A percentile compares a stretch with the other conserved stretches of the same genome.
These are phyloP conservation scores for Teleiodes luculella DNA, from an alignment of 2,888 invertebrate species.

Conservation along the genomic window DNA sequence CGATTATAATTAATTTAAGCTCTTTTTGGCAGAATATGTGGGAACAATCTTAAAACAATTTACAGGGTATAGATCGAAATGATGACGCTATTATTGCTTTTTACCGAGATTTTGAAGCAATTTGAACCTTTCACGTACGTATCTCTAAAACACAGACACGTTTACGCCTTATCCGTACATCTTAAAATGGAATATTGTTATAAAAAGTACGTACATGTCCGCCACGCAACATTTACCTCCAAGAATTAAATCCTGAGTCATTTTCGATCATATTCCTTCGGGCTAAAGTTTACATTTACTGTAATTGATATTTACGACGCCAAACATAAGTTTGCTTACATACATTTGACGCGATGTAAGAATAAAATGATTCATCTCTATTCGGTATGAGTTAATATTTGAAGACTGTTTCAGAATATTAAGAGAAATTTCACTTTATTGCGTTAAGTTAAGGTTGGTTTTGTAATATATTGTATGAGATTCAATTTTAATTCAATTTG, in stretches of 20 bases:
- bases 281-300: neutral
- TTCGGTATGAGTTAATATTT: neutral
- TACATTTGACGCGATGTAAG: slow-evolving; percentile 57
- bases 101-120: too few relatives aligned
- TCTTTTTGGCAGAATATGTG: too few relatives aligned
- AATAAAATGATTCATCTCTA: slow-evolving; percentile 32
- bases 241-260: slow-evolving; percentile 30
- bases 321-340: slow-evolving; percentile 41
- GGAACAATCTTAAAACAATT: too few relatives aligned
- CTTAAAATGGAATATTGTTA: slow-evolving; percentile 62
- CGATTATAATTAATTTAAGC: too few relatives aligned
- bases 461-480: slow-evolving; percentile 50
- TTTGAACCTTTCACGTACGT: neutral
- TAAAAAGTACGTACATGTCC: slow-evolving; percentile 56
- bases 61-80: too few relatives aligned
- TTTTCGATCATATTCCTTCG: slow-evolving; percentile 41
- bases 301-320: slow-evolving; percentile 28
- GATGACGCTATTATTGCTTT: too few relatives aligned
- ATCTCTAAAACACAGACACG: slow-evolving; percentile 39
- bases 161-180: slow-evolving; percentile 57
- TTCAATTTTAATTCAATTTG: slow-evolving; percentile 71
- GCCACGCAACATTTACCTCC: slow-evolving; percentile 26
- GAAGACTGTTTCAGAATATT: neutral
- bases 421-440: neutral
- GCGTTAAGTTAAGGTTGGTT: neutral